These are phyloP conservation scores for Argya squamiceps DNA, from an alignment of 2,797 vertebrate genomes.

Conservation along the genomic window DNA sequence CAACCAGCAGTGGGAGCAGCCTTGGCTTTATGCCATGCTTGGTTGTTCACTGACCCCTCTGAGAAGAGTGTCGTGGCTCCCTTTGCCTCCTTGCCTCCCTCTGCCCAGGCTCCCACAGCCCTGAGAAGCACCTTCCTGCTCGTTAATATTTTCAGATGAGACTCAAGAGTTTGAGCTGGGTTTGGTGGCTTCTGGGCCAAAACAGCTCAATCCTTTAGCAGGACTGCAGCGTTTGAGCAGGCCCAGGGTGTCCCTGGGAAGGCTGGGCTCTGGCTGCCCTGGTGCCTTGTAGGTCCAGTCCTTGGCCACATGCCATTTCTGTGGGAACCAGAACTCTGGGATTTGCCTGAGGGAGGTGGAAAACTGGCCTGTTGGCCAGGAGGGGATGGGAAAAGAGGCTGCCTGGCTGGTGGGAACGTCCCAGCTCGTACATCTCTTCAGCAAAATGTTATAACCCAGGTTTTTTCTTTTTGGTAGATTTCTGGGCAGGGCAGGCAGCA, in stretches of 20 bases:
- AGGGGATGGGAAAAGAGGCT: slow-evolving; percentile 43
- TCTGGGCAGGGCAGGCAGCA: slow-evolving; percentile 35
- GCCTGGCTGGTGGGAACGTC: slow-evolving; percentile 32
- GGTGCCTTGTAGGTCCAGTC: not conserved
- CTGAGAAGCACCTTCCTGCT: not conserved
- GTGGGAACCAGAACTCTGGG: not conserved
- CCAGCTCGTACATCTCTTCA: not conserved
- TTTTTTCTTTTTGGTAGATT: slow-evolving; percentile 19
- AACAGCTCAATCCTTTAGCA: not conserved
- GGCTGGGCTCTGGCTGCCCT: not conserved
- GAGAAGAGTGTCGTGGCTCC: not conserved
- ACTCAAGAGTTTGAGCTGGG: not conserved
- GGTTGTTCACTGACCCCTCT: not conserved
- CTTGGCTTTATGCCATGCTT: not conserved
- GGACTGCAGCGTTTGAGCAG: not conserved
- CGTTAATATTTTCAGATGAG: not conserved
- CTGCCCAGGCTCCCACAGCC: not conserved
- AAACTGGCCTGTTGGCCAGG: not conserved
- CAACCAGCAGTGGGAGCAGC: not conserved
- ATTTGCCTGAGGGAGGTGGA: slow-evolving; percentile 33
- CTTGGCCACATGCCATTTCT: not conserved
- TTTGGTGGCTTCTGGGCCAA: slow-evolving; percentile 6
- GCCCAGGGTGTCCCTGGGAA: not conserved
- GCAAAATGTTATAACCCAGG: not conserved
- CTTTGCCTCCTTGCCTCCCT: not conserved